Base-by-base conservation (phyloP, 2,113 vertebrate genomes). In the Peromyscus maniculatus region DNA sequence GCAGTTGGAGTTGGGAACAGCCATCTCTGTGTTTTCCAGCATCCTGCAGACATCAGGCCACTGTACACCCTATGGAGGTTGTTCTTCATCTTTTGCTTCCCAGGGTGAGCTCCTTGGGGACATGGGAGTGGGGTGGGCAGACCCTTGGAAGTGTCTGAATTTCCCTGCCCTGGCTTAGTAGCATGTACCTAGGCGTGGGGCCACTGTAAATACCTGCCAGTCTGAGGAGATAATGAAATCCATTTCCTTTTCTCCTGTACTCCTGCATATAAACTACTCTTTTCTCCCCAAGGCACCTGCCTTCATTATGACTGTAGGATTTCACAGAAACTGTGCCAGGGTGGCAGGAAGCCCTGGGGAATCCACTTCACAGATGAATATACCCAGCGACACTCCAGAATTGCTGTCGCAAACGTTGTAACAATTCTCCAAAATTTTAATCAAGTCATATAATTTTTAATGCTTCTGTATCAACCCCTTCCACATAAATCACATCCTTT, bases 401-500 rank as follows among this genome's bases (percentile, higher is more conserved):
- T 96, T 95, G 24, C 82, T 62, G 71, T 83, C 96, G 93, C 72
- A n/a, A 82, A 97, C 77, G 62, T 86, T 97, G 94, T 94, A 78
- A 82, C 96, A 96, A 62, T 87, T 59, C 1, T 91, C 91, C 55
- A 69, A 2, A 59, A 82, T 94, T 98, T 97, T 96, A 98, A 97
- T 97, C 92, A 97, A 91, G 26, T 91, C 82, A 97, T 97, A 49
- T 90, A 96, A 93, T 96, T 80, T 98, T 97, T 94, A 97, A 98
- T 97, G 96, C 75, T 96, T 96, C 88, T 96, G 93, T 97, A 96
- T 71, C 66, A 91, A 49, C 22, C 11, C 6, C 15, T 8, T 6
- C 13, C 92, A 96, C 91, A 97, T 77, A 98, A 98, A 91, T 91
- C 95, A 94, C 96, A 93, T 12, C 71, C 69, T 64, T 96, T 98